phyloP scores from a whole-genome alignment of 2,797 vertebrate species.

The Pyrocephalus nanus region DNA sequence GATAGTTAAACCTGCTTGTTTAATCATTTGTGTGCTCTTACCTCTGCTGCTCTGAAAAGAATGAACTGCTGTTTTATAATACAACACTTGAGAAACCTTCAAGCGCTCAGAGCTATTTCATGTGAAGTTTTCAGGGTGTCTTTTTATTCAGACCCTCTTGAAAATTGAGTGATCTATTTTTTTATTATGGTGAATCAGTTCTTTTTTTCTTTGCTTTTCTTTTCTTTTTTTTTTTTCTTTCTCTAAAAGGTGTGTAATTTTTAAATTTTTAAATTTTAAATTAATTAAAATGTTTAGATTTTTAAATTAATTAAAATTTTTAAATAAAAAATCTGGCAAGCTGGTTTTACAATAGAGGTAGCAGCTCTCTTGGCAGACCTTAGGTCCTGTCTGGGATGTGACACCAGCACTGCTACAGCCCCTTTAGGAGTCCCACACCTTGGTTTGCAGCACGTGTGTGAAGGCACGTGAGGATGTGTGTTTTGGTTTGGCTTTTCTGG shows the following conservation, averaged over 20 bases:
- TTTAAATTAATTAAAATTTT: too few species aligned
- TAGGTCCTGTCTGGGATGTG: not conserved
- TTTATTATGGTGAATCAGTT: not conserved
- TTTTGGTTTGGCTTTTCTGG: constrained; percentile 58
- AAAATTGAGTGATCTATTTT: not conserved
- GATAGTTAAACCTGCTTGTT: constrained; percentile 62
- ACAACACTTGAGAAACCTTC: not conserved
- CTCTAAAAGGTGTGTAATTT: not conserved
- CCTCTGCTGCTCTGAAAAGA: constrained; percentile 17
- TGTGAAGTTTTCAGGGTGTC: not conserved
- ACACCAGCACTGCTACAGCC: not conserved
- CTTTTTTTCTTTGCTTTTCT: too few species aligned
- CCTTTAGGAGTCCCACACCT: constrained; percentile 18
- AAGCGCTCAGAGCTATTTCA: not conserved
- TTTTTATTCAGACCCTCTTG: not conserved
- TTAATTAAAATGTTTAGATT: too few species aligned
- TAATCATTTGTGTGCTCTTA: constrained; percentile 46
- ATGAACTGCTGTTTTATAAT: not conserved
- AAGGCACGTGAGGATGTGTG: constrained; percentile 44
- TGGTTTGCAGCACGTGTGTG: not conserved
- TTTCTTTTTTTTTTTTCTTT: fast-evolving
- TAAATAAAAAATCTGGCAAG: not conserved
- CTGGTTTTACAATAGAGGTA: not conserved
- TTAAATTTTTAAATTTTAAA: too few species aligned
- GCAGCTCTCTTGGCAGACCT: not conserved